Evolutionary conservation across 2,888 invertebrate species (phyloP), one percentile per base, ranked within the genome.

Genomic region (Heteromyza rotundicornis): DNA sequence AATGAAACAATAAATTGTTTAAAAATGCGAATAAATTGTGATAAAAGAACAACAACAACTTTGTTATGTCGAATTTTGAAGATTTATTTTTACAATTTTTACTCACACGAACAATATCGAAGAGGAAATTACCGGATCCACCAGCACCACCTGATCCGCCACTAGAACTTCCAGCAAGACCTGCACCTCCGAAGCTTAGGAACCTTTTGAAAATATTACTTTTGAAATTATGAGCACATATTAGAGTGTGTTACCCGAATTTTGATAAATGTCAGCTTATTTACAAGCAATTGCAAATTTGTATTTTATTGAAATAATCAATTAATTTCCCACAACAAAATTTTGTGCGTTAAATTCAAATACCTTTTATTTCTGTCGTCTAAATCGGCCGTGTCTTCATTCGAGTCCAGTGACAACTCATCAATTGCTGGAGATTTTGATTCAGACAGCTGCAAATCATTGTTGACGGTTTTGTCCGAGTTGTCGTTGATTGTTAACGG

Each of bases 41-140:
- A n/a, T n/a, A n/a, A n/a, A n/a, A 32, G 32, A 12, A 32, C 32
- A 32, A 8, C 12, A 8, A 32, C 32, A 32, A 12, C 32, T 32
- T 5, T 32, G n/a, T n/a, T n/a, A n/a, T 32, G 32, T 32, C 32
- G 32, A 12, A 8, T 32, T 5, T 32, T n/a, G 1, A 35, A n/a
- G n/a, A n/a, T n/a, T n/a, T n/a, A n/a, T n/a, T n/a, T n/a, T n/a
- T n/a, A n/a, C n/a, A n/a, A n/a, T 3, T 53, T 49, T 54, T 73
- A 87, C 92, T 91, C 86, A 94, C 94, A 88, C 94, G 88, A 82
- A 94, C 91, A 80, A 93, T 90, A 84, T 94, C 94, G 84, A 94
- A 93, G 71, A 94, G 86, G 87, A 94, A 93, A 86, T 94, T 94
- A 66, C 94, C 94, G 56, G 92, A 92, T 59, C 92, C 92, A 68